Base-by-base conservation (phyloP, 1,140 invertebrate genomes). In the Dreissena rostriformis region DNA sequence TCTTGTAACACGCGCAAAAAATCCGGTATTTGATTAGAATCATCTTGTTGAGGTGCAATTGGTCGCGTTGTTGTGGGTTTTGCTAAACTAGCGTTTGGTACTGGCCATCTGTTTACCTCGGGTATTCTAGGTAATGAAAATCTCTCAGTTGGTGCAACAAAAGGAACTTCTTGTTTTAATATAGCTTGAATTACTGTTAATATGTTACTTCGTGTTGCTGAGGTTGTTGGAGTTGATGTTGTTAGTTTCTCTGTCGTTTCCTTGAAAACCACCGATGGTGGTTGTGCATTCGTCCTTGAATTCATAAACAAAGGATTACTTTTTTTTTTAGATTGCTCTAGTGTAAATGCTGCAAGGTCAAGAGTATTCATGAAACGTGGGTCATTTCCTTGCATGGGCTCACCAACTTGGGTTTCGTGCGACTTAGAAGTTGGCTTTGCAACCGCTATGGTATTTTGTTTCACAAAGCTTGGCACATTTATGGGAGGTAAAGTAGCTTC, bases 351-450 rank as follows among this genome's bases (percentile, higher is more conserved):
- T n/a, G 77, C 77, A 8, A 79, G 65, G 22, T 79, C 77, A 28
- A 66, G 63, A 15, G 68, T 52, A 53, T 79, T 79, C 77, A 79
- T 79, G 52, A 53, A 53, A 1, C 77, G 51, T 8, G 77, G 77
- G n/a, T 71, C n/a, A 39, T 68, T 2, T 39, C 8, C 39, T 5
- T 39, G 8, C 39, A 39, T 8, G 8, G 39, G 39, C 39, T 2
- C 39, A 39, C 39, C 39, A 39, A 39, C 39, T 39, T 39, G 39
- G 39, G 2, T 39, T 39, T 39, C 39, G 39, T 39, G 2, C 39
- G 4, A 39, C 39, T 39, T 39, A 39, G 39, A 39, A 5, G 39
- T 39, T 39, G 39, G 8, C 39, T 39, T 39, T 2, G 2, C 39
- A 39, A 8, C 39, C 39, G 39, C 39, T 39, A 39, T 39, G 39